phyloP scores from a whole-genome alignment of 2,888 invertebrate genomes.

The Sphecodes monilicornis region DNA sequence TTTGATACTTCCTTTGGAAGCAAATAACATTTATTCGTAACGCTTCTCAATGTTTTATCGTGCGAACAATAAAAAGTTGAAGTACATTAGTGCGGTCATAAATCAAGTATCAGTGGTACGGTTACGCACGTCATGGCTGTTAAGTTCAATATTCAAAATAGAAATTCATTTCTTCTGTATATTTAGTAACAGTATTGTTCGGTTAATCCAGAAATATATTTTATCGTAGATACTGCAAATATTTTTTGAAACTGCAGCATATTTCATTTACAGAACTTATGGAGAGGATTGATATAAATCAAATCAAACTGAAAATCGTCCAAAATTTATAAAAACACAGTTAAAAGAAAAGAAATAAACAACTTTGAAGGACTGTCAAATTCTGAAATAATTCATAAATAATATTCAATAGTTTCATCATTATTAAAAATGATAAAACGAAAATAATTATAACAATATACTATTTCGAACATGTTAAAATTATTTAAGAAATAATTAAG shows the following conservation, averaged over 20 bases:
- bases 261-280: neutral
- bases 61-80: neutral
- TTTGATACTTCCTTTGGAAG: neutral
- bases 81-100: neutral
- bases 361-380: neutral
- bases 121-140: neutral
- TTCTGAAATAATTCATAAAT: neutral
- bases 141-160: neutral
- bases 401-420: no score
- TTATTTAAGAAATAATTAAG: no score
- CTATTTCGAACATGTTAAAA: no score
- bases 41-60: constrained; percentile 1
- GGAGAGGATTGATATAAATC: neutral
- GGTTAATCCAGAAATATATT: neutral
- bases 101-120: neutral
- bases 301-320: neutral
- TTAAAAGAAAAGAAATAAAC: neutral
- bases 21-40: constrained; percentile 1
- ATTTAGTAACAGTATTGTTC: neutral
- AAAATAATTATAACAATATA: no score
- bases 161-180: neutral
- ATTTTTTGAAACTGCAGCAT: no score
- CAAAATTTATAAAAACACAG: neutral
- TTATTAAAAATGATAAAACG: no score
- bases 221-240: neutral